A percentile compares a stretch with the other conserved stretches of the same genome.
phyloP scores from a whole-genome alignment of 2,888 invertebrate species.

The Agrotis puta region DNA sequence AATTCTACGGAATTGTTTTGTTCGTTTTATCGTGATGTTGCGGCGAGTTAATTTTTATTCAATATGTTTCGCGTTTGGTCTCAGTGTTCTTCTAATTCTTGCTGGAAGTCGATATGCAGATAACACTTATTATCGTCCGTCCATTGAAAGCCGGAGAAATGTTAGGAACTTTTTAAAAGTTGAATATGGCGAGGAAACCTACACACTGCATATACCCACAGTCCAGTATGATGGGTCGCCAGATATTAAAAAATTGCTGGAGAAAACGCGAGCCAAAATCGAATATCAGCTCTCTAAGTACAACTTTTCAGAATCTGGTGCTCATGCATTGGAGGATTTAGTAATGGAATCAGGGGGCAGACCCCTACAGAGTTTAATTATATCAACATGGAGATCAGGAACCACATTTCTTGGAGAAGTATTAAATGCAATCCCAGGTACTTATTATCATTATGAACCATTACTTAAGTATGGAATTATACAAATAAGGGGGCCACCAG shows the following conservation, averaged over 20 bases:
- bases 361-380: conserved; percentile 94
- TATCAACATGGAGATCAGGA: conserved; percentile 97
- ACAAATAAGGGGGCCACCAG: conserved; percentile 94
- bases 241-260: conserved; percentile 82
- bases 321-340: conserved; percentile 92
- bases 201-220: conserved; percentile 79
- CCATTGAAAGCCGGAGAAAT: conserved; percentile 84
- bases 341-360: conserved; percentile 93
- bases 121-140: conserved; percentile 88
- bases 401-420: conserved; percentile 97
- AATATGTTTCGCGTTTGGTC: conserved; percentile 89
- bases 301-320: conserved; percentile 82
- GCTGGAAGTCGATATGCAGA: conserved; percentile 91
- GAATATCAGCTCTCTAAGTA: conserved; percentile 82
- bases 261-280: conserved; percentile 82
- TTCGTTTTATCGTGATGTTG: conserved; percentile 86
- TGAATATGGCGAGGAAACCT: conserved; percentile 86
- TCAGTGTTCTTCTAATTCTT: conserved; percentile 89
- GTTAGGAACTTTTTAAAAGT: conserved; percentile 91
- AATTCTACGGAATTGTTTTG: conserved; percentile 71
- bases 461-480: conserved; percentile 95
- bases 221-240: conserved; percentile 81
- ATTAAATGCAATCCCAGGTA: conserved; percentile 95
- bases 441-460: conserved; percentile 97
- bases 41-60: conserved; percentile 89